phyloP scores from a whole-genome alignment of 1,140 invertebrate species.

The Drosophila punjabiensis region DNA sequence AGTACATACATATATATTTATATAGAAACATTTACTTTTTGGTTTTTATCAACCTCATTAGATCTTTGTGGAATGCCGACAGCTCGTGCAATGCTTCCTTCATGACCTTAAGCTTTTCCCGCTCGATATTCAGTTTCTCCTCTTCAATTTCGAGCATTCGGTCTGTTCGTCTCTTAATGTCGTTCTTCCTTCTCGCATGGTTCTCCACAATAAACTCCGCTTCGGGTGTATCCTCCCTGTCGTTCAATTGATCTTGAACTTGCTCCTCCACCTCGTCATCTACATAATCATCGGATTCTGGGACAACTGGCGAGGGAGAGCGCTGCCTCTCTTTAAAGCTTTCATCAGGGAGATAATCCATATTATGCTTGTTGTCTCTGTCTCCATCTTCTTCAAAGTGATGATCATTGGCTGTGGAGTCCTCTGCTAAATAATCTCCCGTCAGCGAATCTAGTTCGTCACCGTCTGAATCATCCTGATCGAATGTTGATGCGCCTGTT shows the following conservation, averaged over 20 bases:
- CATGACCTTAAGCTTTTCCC: constrained; percentile 62
- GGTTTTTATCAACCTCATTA: constrained; percentile 32
- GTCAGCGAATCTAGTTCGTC: constrained; percentile 10
- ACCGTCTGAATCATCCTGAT: constrained; percentile 5
- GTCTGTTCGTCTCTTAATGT: neutral
- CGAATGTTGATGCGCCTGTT: neutral
- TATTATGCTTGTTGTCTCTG: neutral
- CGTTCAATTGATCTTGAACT: neutral
- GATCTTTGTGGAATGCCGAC: constrained; percentile 48
- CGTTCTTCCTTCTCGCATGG: neutral
- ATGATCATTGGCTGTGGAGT: neutral
- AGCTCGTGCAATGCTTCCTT: constrained; percentile 54
- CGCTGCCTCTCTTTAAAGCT: neutral
- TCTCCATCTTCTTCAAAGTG: neutral
- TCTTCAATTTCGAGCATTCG: constrained; percentile 58
- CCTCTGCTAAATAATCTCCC: neutral
- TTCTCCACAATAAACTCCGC: neutral
- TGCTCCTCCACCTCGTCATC: neutral
- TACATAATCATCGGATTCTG: neutral
- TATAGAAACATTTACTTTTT: constrained; percentile 6
- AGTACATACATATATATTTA: neutral
- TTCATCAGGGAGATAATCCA: neutral
- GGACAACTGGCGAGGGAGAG: neutral
- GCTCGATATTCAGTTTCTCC: constrained; percentile 52
- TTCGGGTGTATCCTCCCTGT: neutral